A percentile compares a stretch with the other conserved stretches of the same genome.
Evolutionary conservation across 2,888 invertebrate genomes (phyloP).

Genomic region (Cerastis leucographa): DNA sequence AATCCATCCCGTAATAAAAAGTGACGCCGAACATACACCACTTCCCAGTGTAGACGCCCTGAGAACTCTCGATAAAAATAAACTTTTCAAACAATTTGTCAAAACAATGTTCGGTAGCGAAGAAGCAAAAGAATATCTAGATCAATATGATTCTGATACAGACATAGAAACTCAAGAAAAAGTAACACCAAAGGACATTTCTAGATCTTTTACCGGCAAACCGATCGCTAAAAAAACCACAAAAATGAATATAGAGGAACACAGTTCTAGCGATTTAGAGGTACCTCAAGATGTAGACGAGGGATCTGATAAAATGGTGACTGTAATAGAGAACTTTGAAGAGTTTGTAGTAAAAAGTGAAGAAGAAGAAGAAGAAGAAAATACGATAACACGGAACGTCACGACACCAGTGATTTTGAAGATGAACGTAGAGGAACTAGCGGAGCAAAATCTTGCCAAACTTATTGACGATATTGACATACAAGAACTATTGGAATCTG

Average conservation of each 20-base stretch:
- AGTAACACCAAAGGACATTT: neutral
- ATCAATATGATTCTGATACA: slow-evolving; percentile 32
- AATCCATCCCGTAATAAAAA: neutral
- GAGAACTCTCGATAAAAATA: slow-evolving; percentile 67
- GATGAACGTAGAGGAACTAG: slow-evolving; percentile 1
- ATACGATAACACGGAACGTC: neutral
- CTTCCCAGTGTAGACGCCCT: slow-evolving; percentile 52
- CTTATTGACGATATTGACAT: slow-evolving; percentile 73
- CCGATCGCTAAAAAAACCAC: slow-evolving; percentile 4
- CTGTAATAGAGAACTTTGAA: slow-evolving; percentile 43
- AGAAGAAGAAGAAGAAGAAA: slow-evolving; percentile 10
- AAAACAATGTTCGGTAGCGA: slow-evolving; percentile 75
- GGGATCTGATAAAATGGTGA: slow-evolving; percentile 31
- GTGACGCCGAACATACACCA: neutral
- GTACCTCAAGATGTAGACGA: neutral
- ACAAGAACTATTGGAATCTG: slow-evolving; percentile 60
- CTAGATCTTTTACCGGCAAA: neutral
- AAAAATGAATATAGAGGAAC: neutral
- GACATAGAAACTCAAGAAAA: neutral
- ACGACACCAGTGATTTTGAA: neutral
- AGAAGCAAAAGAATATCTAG: slow-evolving; percentile 68
- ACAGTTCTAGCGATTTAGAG: neutral
- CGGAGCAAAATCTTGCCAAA: slow-evolving; percentile 62
- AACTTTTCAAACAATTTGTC: slow-evolving; percentile 75
- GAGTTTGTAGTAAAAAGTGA: neutral